These are phyloP conservation scores for Candidula unifasciata DNA, from an alignment of 2,888 invertebrate genomes.

Conservation along the genomic window DNA sequence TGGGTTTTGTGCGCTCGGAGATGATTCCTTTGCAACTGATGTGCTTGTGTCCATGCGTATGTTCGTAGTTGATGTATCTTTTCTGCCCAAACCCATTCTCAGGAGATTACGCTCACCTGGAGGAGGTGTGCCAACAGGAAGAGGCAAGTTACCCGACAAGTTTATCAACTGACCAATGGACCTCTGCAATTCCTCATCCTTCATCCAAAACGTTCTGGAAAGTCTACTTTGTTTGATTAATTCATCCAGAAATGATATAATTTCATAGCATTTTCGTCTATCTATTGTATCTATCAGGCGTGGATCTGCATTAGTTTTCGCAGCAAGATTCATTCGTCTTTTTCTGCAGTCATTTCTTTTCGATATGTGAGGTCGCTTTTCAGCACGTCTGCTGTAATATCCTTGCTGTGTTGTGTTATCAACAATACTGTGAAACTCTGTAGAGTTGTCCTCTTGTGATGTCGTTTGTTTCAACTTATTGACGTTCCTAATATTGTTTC, in stretches of 20 bases:
- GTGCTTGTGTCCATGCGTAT: too few relatives aligned
- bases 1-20: too few relatives aligned
- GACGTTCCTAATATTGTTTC: neutral
- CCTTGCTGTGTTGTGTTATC: neutral
- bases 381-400: neutral
- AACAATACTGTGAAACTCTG: neutral
- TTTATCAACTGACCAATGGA: too few relatives aligned
- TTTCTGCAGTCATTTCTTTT: neutral
- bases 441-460: neutral
- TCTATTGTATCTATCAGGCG: neutral
- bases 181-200: too few relatives aligned
- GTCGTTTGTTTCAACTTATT: too few relatives aligned
- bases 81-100: too few relatives aligned
- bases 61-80: too few relatives aligned
- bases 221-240: neutral
- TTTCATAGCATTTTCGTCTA: neutral
- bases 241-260: neutral
- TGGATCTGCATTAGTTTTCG: neutral
- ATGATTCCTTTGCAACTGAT: too few relatives aligned
- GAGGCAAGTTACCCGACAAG: too few relatives aligned
- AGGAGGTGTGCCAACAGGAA: too few relatives aligned
- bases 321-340: too few relatives aligned
- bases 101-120: too few relatives aligned
- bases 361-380: neutral
- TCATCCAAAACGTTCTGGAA: neutral